phyloP scores from a whole-genome alignment of 2,888 invertebrate species.

The Scrobipalpa costella region DNA sequence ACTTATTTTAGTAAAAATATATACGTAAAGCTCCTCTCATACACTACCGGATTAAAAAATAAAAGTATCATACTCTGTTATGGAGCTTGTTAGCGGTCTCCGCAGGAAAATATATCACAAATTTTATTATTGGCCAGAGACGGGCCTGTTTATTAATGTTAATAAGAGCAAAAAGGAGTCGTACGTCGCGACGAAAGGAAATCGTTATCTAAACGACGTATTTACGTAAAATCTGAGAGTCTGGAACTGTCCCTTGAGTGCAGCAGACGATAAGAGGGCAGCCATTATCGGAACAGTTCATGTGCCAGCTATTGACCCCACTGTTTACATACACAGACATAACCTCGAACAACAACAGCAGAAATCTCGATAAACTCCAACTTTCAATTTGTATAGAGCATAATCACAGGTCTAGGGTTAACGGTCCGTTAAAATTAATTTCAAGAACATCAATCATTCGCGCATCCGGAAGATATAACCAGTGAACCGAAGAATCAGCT shows the following conservation, averaged over 20 bases:
- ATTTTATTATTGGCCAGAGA: slow-evolving; percentile 62
- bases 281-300: slow-evolving; percentile 66
- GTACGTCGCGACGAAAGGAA: slow-evolving; percentile 69
- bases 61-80: neutral
- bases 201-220: slow-evolving; percentile 77
- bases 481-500: slow-evolving; percentile 45
- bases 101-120: slow-evolving; percentile 35
- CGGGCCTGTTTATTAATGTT: slow-evolving; percentile 52
- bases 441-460: slow-evolving; percentile 32
- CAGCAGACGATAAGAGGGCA: slow-evolving; percentile 68
- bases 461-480: slow-evolving; percentile 21
- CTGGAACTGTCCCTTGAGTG: slow-evolving; percentile 67
- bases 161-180: slow-evolving; percentile 67
- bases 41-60: neutral
- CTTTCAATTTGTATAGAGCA: slow-evolving; percentile 63
- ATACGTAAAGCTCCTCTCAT: neutral
- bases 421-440: slow-evolving; percentile 71
- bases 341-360: slow-evolving; percentile 50
- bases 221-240: slow-evolving; percentile 76
- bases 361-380: slow-evolving; percentile 58
- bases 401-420: slow-evolving; percentile 69
- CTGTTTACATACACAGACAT: slow-evolving; percentile 66
- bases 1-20: neutral
- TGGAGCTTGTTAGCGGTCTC: slow-evolving; percentile 9
- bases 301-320: slow-evolving; percentile 76